phyloP scores from a whole-genome alignment of 2,113 vertebrate species.

The Vulpes ferrilata region DNA sequence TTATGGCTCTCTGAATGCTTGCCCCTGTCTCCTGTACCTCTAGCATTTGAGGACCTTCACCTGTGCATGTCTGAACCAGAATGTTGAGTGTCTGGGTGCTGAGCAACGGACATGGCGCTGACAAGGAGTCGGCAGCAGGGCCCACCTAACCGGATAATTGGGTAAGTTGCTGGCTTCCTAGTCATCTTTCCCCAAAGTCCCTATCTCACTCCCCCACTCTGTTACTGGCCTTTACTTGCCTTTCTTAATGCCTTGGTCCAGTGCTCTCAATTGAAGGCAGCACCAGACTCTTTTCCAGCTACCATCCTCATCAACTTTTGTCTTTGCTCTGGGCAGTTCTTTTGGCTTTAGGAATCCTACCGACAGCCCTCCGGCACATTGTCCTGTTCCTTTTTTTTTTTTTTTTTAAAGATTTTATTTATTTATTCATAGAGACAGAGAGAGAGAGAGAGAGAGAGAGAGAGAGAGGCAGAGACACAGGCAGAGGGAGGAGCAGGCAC shows the following conservation, averaged over 20 bases:
- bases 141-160: not conserved
- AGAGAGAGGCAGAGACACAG: too few relatives aligned
- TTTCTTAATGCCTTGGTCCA: not conserved
- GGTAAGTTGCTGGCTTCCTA: not conserved
- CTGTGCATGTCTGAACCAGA: not conserved
- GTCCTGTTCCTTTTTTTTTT: not conserved
- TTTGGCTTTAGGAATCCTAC: not conserved
- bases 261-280: not conserved
- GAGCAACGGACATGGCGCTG: not conserved
- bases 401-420: too few relatives aligned
- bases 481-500: too few relatives aligned
- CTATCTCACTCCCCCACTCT: not conserved
- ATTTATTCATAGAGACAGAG: too few relatives aligned
- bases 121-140: not conserved
- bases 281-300: not conserved
- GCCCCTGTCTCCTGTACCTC: not conserved
- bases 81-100: not conserved
- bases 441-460: too few relatives aligned
- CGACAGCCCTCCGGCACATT: not conserved
- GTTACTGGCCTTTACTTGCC: not conserved
- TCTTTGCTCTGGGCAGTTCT: not conserved
- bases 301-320: not conserved
- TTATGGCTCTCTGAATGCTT: not conserved
- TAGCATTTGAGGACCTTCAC: not conserved
- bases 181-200: not conserved